Conservation (phyloP, 2,888 invertebrate genomes). For the Tanytarsus gracilentus region DNA sequence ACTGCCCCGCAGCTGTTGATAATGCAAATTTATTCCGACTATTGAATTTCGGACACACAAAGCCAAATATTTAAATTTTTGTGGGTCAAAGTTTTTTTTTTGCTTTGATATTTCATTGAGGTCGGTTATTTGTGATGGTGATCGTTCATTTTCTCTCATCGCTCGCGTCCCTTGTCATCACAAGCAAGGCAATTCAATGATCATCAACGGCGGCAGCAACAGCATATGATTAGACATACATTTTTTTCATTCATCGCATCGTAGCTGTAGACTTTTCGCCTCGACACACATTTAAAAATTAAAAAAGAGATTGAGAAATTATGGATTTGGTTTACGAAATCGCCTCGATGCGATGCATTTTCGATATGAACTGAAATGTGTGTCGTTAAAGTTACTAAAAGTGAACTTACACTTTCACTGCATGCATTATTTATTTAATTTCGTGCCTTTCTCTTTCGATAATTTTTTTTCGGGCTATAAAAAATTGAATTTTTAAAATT, state of each 20-base stretch:
- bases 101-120: not conserved
- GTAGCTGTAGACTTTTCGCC: too few relatives aligned
- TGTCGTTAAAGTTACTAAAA: too few relatives aligned
- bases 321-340: slow-evolving; percentile 2
- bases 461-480: not conserved
- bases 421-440: too few relatives aligned
- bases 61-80: slow-evolving; percentile 7
- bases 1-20: not conserved
- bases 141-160: too few relatives aligned
- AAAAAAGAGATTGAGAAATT: slow-evolving; percentile 6
- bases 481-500: not conserved
- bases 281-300: slow-evolving; percentile 17
- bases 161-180: not conserved
- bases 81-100: slow-evolving; percentile 11
- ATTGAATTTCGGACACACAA: not conserved
- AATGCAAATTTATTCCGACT: slow-evolving; percentile 7
- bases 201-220: not conserved
- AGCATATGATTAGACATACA: slow-evolving; percentile 10
- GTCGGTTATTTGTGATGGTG: not conserved
- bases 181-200: not conserved
- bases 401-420: too few relatives aligned
- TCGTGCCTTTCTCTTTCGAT: not conserved
- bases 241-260: not conserved
- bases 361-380: not conserved
- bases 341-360: not conserved